Percentiles rank a stretch among this genome's conserved stretches.
Conservation (phyloP, 2,888 invertebrate species). For the Loripinus fragilis region DNA sequence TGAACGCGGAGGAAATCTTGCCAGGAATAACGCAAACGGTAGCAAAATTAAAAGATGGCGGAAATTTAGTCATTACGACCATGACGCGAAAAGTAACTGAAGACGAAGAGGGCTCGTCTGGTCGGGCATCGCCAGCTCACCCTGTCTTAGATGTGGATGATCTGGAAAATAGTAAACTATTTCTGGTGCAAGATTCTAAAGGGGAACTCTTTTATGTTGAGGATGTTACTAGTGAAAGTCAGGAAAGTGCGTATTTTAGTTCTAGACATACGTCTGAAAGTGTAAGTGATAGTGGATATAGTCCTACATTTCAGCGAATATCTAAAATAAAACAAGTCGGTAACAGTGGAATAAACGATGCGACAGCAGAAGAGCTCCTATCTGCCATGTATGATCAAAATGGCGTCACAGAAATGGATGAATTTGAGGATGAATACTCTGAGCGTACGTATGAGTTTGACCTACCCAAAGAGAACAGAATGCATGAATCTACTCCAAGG, state of each 20-base stretch:
- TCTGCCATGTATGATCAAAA: constrained; percentile 58
- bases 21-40: constrained; percentile 68
- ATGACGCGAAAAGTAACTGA: constrained; percentile 65
- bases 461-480: constrained; percentile 25
- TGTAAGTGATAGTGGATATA: constrained; percentile 48
- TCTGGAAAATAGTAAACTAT: constrained; percentile 57
- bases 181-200: constrained; percentile 67
- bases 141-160: constrained; percentile 56
- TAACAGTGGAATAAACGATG: constrained; percentile 52
- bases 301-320: constrained; percentile 55
- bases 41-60: constrained; percentile 63
- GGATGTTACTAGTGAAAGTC: constrained; percentile 65
- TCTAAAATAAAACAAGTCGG: constrained; percentile 62
- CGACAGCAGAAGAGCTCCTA: constrained; percentile 66
- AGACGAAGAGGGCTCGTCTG: constrained; percentile 59
- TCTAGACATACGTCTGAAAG: constrained; percentile 55
- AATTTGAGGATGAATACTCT: constrained; percentile 61
- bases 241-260: constrained; percentile 66
- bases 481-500: neutral
- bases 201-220: constrained; percentile 71
- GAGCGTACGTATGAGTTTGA: constrained; percentile 59
- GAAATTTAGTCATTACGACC: constrained; percentile 67
- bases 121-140: constrained; percentile 39
- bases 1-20: constrained; percentile 63
- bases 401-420: constrained; percentile 58